Evolutionary conservation across 2,888 invertebrate genomes (phyloP).

Genomic region (Lasioglossum marginatum): DNA sequence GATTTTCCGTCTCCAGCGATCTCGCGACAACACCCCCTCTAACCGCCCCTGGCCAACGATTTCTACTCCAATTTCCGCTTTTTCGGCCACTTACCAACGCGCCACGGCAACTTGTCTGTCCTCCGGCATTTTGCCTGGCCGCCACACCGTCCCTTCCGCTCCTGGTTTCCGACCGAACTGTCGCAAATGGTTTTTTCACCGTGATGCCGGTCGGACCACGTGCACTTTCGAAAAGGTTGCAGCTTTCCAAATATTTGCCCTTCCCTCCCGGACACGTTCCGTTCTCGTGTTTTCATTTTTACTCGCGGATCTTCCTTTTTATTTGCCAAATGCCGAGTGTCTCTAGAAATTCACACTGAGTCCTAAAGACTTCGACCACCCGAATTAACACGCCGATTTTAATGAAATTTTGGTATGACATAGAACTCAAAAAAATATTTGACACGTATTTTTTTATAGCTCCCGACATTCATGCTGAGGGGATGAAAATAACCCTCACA

Average conservation of each 20-base stretch:
- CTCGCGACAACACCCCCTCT: slow-evolving; percentile 41
- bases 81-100: slow-evolving; percentile 49
- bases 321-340: no score
- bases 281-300: not conserved
- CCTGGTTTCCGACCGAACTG: not conserved
- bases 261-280: not conserved
- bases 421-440: no score
- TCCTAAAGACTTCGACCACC: no score
- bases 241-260: not conserved
- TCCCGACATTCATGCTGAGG: no score
- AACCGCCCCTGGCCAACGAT: slow-evolving; percentile 16
- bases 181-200: not conserved
- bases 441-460: no score
- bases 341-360: no score
- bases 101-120: slow-evolving; percentile 23
- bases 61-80: slow-evolving; percentile 69
- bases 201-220: not conserved
- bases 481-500: no score
- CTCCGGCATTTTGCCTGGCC: slow-evolving; percentile 18
- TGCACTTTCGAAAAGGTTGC: not conserved
- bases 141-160: not conserved
- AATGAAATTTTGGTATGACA: no score
- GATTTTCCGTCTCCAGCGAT: slow-evolving; percentile 69
- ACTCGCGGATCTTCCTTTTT: not conserved
- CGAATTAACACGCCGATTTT: no score